Conservation (phyloP, 2,797 vertebrate species). For the Eidolon dupreanum region DNA sequence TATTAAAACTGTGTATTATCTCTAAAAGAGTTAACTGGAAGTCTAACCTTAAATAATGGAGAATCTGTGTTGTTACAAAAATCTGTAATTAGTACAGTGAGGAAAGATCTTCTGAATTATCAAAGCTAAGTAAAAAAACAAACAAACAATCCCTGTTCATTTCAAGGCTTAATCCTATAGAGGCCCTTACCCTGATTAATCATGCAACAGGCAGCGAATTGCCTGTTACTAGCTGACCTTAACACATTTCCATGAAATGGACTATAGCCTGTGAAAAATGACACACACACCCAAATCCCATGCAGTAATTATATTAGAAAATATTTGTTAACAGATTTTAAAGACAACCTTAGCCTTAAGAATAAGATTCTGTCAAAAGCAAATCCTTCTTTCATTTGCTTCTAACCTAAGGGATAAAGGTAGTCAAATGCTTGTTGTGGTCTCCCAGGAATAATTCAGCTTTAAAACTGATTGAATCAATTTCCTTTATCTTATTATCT, state of each 20-base stretch:
- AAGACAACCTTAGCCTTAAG: conserved; percentile 52
- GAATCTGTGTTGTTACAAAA: not conserved
- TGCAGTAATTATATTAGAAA: conserved; percentile 63
- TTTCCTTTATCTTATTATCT: conserved; percentile 73
- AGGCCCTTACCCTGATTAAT: conserved; percentile 52
- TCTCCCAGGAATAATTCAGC: conserved; percentile 62
- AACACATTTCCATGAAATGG: conserved; percentile 68
- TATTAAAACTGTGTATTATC: not conserved
- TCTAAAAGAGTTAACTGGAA: not conserved
- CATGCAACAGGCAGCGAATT: conserved; percentile 52
- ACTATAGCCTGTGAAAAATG: conserved; percentile 52
- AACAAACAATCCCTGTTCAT: conserved; percentile 45
- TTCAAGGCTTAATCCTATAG: conserved; percentile 24
- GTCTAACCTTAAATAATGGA: not conserved
- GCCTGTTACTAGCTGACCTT: conserved; percentile 59
- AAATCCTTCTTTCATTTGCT: conserved; percentile 69
- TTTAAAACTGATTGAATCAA: conserved; percentile 71
- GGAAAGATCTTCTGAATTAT: conserved; percentile 22
- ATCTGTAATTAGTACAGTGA: not conserved
- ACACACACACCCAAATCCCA: not conserved
- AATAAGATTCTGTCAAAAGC: conserved; percentile 51
- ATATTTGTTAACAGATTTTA: conserved; percentile 47
- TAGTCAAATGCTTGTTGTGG: conserved; percentile 57
- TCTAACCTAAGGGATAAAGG: conserved; percentile 57
- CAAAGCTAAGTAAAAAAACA: conserved; percentile 26